Evolutionary conservation across 2,113 vertebrate genomes (phyloP).

Genomic region (Stomatorhinus ivindoensis): DNA sequence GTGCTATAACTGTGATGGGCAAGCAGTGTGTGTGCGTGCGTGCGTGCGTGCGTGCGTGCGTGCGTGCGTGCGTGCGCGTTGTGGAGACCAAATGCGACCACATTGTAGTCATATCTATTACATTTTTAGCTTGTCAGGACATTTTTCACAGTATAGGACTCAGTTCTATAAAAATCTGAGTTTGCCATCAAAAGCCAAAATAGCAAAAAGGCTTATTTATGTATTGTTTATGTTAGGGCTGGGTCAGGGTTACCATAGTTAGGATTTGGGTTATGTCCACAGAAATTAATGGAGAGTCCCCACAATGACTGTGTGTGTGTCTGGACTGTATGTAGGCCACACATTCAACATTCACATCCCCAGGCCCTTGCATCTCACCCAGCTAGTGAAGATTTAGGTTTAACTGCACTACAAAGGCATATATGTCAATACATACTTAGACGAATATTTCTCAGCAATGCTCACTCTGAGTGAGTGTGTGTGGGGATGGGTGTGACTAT

Average conservation of each 20-base stretch:
- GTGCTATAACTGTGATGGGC: constrained; percentile 12
- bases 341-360: neutral
- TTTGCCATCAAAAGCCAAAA: neutral
- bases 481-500: neutral
- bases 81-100: neutral
- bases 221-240: neutral
- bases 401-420: neutral
- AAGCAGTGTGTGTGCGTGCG: neutral
- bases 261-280: neutral
- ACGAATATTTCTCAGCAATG: neutral
- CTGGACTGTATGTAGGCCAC: neutral
- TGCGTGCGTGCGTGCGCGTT: neutral
- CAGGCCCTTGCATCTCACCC: neutral
- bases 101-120: neutral
- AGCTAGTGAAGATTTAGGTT: neutral
- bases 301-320: neutral
- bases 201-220: neutral
- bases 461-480: neutral
- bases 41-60: neutral
- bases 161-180: neutral
- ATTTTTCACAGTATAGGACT: neutral
- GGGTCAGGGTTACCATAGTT: neutral
- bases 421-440: neutral
- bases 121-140: neutral
- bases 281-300: neutral